These are phyloP conservation scores for Centropristis striata DNA, from an alignment of 2,113 vertebrate genomes.

Conservation along the genomic window DNA sequence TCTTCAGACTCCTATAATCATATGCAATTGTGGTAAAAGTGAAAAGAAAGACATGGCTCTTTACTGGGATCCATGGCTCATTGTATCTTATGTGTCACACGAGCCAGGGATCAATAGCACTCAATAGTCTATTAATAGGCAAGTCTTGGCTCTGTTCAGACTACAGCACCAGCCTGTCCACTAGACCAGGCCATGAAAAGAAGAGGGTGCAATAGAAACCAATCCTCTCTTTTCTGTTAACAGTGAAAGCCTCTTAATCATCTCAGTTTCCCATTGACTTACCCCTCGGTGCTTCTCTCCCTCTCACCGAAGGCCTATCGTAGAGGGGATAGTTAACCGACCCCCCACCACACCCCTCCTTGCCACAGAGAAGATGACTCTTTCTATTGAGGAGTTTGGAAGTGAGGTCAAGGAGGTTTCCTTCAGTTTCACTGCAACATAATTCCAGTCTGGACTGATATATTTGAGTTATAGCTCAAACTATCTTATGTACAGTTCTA, in stretches of 20 bases:
- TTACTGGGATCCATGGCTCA: conserved; percentile 86
- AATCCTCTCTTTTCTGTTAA: conserved; percentile 86
- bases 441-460: conserved; percentile 22
- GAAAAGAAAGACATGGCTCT: conserved; percentile 82
- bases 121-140: conserved; percentile 90
- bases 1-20: conserved; percentile 83
- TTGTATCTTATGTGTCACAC: conserved; percentile 86
- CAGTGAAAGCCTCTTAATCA: conserved; percentile 88
- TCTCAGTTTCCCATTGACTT: conserved; percentile 87
- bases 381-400: conserved; percentile 66
- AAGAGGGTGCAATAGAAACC: conserved; percentile 83
- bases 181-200: conserved; percentile 82
- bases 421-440: conserved; percentile 38
- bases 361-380: conserved; percentile 70
- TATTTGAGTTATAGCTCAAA: conserved; percentile 29
- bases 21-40: conserved; percentile 87
- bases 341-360: conserved; percentile 44
- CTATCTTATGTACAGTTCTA: neutral
- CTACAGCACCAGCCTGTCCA: conserved; percentile 80
- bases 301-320: conserved; percentile 72
- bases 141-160: conserved; percentile 80
- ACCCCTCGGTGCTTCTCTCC: conserved; percentile 68
- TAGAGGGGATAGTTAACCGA: conserved; percentile 70
- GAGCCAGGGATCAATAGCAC: conserved; percentile 85
- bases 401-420: conserved; percentile 71